Percentiles rank a stretch among this genome's conserved stretches.
Evolutionary conservation across 2,888 invertebrate genomes (phyloP).

Genomic region (Phytoseiulus persimilis): DNA sequence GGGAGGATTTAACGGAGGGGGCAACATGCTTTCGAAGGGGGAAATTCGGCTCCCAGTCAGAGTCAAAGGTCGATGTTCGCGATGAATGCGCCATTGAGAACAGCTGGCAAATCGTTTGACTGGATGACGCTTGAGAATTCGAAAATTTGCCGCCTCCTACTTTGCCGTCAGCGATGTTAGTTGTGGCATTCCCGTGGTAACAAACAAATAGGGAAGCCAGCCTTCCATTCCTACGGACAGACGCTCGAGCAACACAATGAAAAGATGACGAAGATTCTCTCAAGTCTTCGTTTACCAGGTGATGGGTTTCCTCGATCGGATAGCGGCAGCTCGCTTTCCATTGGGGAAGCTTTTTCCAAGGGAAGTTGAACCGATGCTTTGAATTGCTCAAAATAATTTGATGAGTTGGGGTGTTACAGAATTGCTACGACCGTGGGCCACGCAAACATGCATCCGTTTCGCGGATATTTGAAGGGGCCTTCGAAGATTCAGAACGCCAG

Average conservation of each 20-base stretch:
- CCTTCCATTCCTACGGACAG: not conserved
- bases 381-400: not conserved
- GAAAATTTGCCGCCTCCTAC: conserved; percentile 5
- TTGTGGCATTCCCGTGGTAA: not conserved
- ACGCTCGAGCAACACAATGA: not conserved
- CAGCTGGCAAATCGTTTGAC: not conserved
- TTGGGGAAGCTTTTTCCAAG: not conserved
- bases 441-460: no score
- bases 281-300: not conserved
- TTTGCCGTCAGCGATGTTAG: not conserved
- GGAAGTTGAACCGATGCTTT: not conserved
- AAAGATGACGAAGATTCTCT: not conserved
- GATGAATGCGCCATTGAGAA: not conserved
- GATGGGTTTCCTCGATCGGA: not conserved
- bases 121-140: not conserved
- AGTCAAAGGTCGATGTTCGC: conserved; percentile 5
- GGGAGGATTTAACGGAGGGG: not conserved
- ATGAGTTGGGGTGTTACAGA: not conserved
- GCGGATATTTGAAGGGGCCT: no score
- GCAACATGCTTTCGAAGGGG: not conserved
- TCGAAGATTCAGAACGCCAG: no score
- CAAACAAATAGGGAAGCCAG: not conserved
- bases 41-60: not conserved
- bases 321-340: not conserved
- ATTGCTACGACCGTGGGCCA: no score